These are phyloP conservation scores for Eristalis pertinax DNA, from an alignment of 2,888 invertebrate species.

Conservation along the genomic window DNA sequence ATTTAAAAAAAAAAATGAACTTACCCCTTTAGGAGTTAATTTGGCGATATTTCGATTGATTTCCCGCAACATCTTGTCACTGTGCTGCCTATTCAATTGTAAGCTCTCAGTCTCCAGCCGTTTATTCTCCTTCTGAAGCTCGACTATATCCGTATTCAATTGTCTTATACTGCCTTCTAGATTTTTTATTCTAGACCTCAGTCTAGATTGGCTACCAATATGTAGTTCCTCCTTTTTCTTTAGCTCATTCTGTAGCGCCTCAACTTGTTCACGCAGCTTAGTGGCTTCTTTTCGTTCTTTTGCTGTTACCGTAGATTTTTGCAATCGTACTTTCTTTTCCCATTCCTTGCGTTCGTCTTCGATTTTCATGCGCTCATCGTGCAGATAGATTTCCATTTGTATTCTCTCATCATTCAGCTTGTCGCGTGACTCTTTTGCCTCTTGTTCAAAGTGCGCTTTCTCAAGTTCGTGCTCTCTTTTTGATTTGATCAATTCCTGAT, in stretches of 20 bases:
- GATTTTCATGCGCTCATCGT: slow-evolving; percentile 87
- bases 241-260: slow-evolving; percentile 85
- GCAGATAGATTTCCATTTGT: slow-evolving; percentile 85
- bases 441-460: slow-evolving; percentile 84
- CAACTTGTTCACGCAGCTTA: slow-evolving; percentile 85
- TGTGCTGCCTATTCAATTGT: slow-evolving; percentile 83
- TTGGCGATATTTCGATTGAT: slow-evolving; percentile 86
- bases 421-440: slow-evolving; percentile 84
- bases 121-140: slow-evolving; percentile 86
- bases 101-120: slow-evolving; percentile 85
- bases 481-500: slow-evolving; percentile 82
- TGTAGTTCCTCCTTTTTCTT: slow-evolving; percentile 88
- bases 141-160: slow-evolving; percentile 86
- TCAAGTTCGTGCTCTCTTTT: slow-evolving; percentile 85
- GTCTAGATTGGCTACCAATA: slow-evolving; percentile 87
- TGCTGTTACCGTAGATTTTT: slow-evolving; percentile 84
- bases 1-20: too few relatives aligned
- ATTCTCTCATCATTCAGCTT: slow-evolving; percentile 86
- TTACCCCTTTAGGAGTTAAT: slow-evolving; percentile 79
- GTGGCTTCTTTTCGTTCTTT: slow-evolving; percentile 88
- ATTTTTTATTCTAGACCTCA: slow-evolving; percentile 88
- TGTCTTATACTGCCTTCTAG: slow-evolving; percentile 87
- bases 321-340: slow-evolving; percentile 86
- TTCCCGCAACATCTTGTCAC: slow-evolving; percentile 88
- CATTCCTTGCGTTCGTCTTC: slow-evolving; percentile 85